These are phyloP conservation scores for Tympanoctomys barrerae DNA, from an alignment of 2,797 vertebrate genomes.

Conservation along the genomic window DNA sequence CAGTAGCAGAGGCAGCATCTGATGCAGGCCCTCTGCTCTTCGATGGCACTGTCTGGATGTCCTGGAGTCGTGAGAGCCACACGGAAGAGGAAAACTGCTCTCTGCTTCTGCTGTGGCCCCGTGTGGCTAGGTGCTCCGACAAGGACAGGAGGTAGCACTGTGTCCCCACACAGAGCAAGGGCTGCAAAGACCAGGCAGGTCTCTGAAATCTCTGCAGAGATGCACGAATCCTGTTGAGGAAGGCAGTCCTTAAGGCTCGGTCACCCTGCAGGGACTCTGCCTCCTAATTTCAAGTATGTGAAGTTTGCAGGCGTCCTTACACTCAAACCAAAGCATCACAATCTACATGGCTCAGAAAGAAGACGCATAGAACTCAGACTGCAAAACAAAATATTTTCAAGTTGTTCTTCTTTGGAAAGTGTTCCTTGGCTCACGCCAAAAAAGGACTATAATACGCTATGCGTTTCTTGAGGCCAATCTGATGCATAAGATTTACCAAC, in stretches of 20 bases:
- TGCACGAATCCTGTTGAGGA: not conserved
- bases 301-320: not conserved
- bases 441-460: not conserved
- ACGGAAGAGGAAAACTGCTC: not conserved
- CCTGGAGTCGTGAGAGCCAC: no score
- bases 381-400: conserved; percentile 42
- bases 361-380: not conserved
- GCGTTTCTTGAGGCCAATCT: not conserved
- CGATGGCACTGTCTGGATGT: not conserved
- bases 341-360: not conserved
- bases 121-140: not conserved
- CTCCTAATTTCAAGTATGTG: not conserved
- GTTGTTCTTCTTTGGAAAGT: conserved; percentile 36
- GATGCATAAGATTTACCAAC: not conserved
- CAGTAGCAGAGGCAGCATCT: not conserved
- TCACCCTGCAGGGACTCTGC: not conserved
- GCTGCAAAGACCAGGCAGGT: not conserved
- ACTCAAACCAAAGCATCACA: not conserved
- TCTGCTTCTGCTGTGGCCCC: not conserved
- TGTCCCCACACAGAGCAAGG: not conserved
- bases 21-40: not conserved
- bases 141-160: not conserved
- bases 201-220: not conserved
- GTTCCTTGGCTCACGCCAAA: conserved; percentile 38
- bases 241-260: not conserved